Evolutionary conservation across 2,113 vertebrate species (phyloP).

Genomic region (Podarcis cretensis): DNA sequence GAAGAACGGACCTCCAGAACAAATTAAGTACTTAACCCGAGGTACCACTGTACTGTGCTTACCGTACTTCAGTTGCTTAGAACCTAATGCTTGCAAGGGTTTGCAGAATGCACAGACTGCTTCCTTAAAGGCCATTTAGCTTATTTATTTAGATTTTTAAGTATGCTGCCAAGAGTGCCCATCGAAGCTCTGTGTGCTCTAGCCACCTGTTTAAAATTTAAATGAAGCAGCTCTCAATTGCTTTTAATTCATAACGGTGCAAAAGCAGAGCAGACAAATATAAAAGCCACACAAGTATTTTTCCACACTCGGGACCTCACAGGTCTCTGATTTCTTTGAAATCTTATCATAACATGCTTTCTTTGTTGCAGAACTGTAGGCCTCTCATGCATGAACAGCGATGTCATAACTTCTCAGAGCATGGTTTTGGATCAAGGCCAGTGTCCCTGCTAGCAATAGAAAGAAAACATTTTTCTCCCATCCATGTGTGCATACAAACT

Average conservation of each 20-base stretch:
- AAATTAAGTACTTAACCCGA: too few relatives aligned
- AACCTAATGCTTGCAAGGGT: not conserved
- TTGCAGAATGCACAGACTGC: not conserved
- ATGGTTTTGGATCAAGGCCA: not conserved
- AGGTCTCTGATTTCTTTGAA: not conserved
- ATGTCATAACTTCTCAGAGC: not conserved
- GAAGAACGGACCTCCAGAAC: too few relatives aligned
- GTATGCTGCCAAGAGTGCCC: not conserved
- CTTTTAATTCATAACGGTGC: not conserved
- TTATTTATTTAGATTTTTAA: constrained; percentile 8
- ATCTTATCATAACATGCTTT: not conserved
- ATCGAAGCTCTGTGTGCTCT: not conserved
- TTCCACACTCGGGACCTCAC: not conserved
- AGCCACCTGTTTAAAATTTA: not conserved
- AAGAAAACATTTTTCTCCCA: not conserved
- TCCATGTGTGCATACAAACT: too few relatives aligned
- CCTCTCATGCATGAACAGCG: not conserved
- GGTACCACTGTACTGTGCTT: too few relatives aligned
- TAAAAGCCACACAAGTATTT: not conserved
- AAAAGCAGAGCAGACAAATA: not conserved
- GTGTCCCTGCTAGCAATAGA: too few relatives aligned
- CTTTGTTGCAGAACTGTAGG: not conserved
- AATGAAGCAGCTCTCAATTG: not conserved
- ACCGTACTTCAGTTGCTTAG: not conserved
- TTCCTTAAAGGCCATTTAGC: not conserved